Conservation (phyloP, 2,888 invertebrate genomes). For the Steromphala cineraria region DNA sequence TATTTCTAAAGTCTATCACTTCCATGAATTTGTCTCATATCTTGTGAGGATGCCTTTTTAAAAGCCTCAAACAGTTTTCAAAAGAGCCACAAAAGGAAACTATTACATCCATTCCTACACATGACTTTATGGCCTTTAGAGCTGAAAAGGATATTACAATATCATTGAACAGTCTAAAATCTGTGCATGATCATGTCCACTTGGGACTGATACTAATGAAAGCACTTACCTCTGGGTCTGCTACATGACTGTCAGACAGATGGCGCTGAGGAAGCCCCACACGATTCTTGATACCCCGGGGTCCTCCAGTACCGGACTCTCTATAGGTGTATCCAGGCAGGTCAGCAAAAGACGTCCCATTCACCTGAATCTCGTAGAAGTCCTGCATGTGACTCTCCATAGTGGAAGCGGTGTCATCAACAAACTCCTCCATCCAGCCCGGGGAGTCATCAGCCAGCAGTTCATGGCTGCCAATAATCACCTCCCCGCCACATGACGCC, state of each 20-base stretch:
- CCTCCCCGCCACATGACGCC: constrained; percentile 63
- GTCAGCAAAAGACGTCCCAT: constrained; percentile 5
- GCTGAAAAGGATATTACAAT: no score
- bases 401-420: constrained; percentile 20
- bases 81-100: no score
- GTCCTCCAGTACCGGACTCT: not conserved
- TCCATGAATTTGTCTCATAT: no score
- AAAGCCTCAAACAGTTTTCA: no score
- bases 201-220: no score
- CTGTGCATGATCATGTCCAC: no score
- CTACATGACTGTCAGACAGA: constrained; percentile 2
- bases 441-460: constrained; percentile 55
- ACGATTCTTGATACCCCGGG: not conserved
- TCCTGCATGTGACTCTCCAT: not conserved
- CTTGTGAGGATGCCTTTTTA: no score
- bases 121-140: no score
- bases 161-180: no score
- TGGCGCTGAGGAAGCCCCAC: not conserved
- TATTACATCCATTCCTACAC: no score
- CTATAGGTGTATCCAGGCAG: not conserved
- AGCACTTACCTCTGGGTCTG: constrained; percentile 20
- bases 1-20: no score
- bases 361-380: constrained; percentile 26
- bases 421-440: constrained; percentile 59
- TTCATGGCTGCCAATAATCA: constrained; percentile 59